Base-by-base conservation (phyloP, 2,113 vertebrate species). In the Neogobius melanostomus region DNA sequence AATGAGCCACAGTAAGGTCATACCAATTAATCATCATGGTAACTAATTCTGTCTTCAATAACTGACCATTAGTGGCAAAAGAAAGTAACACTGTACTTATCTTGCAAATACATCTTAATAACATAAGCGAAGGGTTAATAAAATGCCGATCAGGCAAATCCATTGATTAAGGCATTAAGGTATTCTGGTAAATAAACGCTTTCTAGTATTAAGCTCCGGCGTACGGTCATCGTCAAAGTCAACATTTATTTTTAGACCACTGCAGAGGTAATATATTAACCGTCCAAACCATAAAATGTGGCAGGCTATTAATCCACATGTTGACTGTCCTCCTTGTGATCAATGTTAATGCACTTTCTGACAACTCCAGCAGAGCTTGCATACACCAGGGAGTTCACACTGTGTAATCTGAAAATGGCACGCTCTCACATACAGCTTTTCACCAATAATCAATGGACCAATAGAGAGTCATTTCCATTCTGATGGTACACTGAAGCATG, bases 271-370 rank as follows among this genome's bases (percentile, higher is more conserved):
- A 59, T 14, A 59, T 42, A 61, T 61, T 9, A 44, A 44, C 59
- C 42, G 12, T 15, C 6, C 42, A 44, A 44, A 36, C 42, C 7
- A 44, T 61, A 44, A 61, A 61, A 6, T 7, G 15, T 44, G 59
- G 44, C 42, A 61, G 59, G 14, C 59, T 44, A 61, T 44, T 61
- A 61, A 61, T 61, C 59, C 59, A 44, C 36, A 44, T n/a, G 42
- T n/a, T 17, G 44, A 47, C 7, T 48, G 46, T 69, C n/a, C 36
- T 73, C 71, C 42, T 53, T 66, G 45, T 76, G 63, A 79, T 82
- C 80, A 74, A 83, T 82, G 64, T 54, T 81, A 76, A 87, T 81
- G 77, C 57, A 76, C 21, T 85, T 82, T 70, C 50, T 80, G 72
- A 66, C 66, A 66, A 69, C 54, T 43, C 70, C 56, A 66, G 67